phyloP scores from a whole-genome alignment of 2,113 vertebrate genomes.

The Neoarius graeffei region DNA sequence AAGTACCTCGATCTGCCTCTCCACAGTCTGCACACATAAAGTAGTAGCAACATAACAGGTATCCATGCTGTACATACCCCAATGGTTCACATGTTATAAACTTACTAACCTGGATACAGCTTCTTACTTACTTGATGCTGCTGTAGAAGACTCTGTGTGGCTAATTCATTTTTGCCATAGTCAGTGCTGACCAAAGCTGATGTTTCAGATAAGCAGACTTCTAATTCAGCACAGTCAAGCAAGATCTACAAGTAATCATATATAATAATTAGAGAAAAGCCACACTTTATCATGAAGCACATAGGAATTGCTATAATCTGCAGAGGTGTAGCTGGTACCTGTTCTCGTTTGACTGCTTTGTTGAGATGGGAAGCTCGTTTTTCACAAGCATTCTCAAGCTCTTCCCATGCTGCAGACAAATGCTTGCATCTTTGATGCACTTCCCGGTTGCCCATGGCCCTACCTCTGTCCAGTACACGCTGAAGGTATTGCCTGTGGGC shows the following conservation, averaged over 20 bases:
- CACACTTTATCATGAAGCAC: neutral
- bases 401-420: constrained; percentile 76
- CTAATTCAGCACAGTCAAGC: constrained; percentile 80
- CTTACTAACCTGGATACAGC: neutral
- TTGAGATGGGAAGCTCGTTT: constrained; percentile 72
- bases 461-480: constrained; percentile 75
- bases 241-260: constrained; percentile 70
- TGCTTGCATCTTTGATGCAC: constrained; percentile 73
- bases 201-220: constrained; percentile 77
- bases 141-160: constrained; percentile 76
- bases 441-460: constrained; percentile 63
- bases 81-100: neutral
- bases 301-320: neutral
- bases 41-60: neutral
- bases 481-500: constrained; percentile 76
- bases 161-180: constrained; percentile 74
- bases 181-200: constrained; percentile 71
- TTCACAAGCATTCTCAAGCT: constrained; percentile 76
- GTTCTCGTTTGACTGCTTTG: constrained; percentile 74
- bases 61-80: neutral
- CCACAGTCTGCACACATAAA: constrained; percentile 60
- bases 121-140: constrained; percentile 79
- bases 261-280: neutral
- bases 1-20: constrained; percentile 67
- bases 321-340: constrained; percentile 68